Evolutionary conservation across 35 echinoderm and acorn worm species (phyloP).

Genomic region (Acanthaster planci): DNA sequence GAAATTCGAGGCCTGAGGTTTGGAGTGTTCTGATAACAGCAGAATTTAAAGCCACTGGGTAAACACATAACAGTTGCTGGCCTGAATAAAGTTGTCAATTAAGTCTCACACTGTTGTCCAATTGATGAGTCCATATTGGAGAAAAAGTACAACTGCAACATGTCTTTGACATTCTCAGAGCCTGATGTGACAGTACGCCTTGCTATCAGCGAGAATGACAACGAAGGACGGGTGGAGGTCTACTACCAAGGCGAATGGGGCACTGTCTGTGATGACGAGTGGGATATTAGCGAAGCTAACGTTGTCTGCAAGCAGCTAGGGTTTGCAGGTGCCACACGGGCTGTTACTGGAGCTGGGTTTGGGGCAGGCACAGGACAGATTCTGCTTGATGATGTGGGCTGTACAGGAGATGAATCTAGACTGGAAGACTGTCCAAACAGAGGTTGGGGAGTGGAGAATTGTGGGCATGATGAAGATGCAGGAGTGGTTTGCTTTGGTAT

Average conservation of each 20-base stretch:
- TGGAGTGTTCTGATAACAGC: not conserved
- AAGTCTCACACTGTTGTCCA: not conserved
- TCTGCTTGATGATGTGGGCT: not conserved
- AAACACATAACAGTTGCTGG: not conserved
- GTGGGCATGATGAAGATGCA: not conserved
- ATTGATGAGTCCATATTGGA: not conserved
- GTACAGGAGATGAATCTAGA: constrained; percentile 9
- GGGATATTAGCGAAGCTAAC: not conserved
- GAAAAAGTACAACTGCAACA: too few relatives aligned
- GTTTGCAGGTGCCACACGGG: not conserved
- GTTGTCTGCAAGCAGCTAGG: constrained; percentile 25
- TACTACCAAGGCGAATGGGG: constrained; percentile 18
- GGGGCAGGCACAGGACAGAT: constrained; percentile 13
- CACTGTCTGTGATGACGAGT: constrained; percentile 26
- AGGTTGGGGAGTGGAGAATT: not conserved
- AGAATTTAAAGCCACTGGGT: not conserved
- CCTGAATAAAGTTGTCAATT: not conserved
- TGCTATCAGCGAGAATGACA: not conserved
- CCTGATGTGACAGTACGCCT: constrained; percentile 24
- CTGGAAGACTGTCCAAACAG: not conserved
- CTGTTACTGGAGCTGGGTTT: not conserved
- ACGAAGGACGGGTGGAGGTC: constrained; percentile 28
- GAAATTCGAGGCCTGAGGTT: too few relatives aligned
- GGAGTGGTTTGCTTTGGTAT: constrained; percentile 1
- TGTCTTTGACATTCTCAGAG: not conserved